Percentiles rank a stretch among this genome's conserved stretches.
These are phyloP conservation scores for Promerops cafer DNA, from an alignment of 2,113 vertebrate species.

Conservation along the genomic window DNA sequence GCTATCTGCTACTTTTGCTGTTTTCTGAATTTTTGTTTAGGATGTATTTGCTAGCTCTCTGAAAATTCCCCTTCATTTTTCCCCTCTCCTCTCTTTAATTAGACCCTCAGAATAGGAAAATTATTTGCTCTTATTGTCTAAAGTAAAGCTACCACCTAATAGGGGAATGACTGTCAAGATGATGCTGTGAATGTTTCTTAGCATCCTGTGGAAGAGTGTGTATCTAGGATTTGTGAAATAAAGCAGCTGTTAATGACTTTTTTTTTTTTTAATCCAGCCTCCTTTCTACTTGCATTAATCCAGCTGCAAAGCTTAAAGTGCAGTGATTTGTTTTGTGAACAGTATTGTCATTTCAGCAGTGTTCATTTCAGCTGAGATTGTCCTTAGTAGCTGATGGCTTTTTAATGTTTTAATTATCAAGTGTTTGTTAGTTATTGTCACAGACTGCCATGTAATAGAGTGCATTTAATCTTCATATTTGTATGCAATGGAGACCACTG, in stretches of 20 bases:
- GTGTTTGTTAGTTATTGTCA: not conserved
- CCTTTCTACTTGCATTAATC: not conserved
- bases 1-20: not conserved
- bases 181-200: not conserved
- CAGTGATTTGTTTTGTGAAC: not conserved
- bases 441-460: not conserved
- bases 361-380: not conserved
- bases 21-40: not conserved
- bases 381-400: not conserved
- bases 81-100: not conserved
- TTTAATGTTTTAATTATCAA: constrained; percentile 8
- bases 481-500: not conserved
- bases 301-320: not conserved
- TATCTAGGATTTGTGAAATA: not conserved
- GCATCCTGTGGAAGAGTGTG: accelerated
- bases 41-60: not conserved
- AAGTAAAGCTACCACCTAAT: not conserved
- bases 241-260: not conserved
- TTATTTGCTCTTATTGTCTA: not conserved
- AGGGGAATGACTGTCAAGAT: not conserved
- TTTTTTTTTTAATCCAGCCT: not conserved
- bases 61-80: not conserved
- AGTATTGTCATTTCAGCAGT: not conserved
- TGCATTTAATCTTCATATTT: not conserved
- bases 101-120: not conserved